phyloP scores from a whole-genome alignment of 2,888 invertebrate species.

The Trichogramma dendrolimi region DNA sequence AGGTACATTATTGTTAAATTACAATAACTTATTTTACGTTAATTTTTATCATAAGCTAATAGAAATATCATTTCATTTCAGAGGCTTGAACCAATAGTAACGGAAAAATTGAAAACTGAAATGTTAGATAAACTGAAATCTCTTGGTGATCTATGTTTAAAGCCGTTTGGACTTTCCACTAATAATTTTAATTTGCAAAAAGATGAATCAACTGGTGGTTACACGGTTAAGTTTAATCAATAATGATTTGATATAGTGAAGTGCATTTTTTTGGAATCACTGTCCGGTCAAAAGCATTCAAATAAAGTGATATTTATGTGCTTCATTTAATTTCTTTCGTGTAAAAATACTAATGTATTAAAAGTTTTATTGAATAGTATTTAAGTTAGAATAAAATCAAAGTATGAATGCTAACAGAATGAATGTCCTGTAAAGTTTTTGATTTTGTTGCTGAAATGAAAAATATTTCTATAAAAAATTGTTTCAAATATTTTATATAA shows the following conservation, averaged over 20 bases:
- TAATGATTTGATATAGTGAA: no score
- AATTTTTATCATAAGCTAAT: not conserved
- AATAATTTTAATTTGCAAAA: conserved; percentile 88
- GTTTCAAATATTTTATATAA: no score
- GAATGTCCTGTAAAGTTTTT: not conserved
- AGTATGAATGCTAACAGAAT: not conserved
- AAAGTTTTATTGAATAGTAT: no score
- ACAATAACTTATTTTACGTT: not conserved
- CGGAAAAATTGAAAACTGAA: conserved; percentile 84
- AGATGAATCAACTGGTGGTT: conserved; percentile 83
- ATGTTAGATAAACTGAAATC: conserved; percentile 93
- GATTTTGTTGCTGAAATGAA: no score
- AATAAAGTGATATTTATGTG: no score
- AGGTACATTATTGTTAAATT: conserved; percentile 39
- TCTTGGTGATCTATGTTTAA: conserved; percentile 88
- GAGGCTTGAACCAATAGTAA: conserved; percentile 75
- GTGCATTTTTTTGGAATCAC: no score
- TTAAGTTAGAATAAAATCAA: no score
- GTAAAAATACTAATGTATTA: no score
- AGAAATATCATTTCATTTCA: conserved; percentile 38
- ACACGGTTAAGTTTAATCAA: conserved; percentile 84
- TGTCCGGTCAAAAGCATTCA: no score
- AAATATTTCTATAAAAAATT: no score
- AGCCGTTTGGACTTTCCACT: conserved; percentile 92
- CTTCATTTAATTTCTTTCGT: no score